Base-by-base conservation (phyloP, 2,888 invertebrate genomes). In the Spisula solida region DNA sequence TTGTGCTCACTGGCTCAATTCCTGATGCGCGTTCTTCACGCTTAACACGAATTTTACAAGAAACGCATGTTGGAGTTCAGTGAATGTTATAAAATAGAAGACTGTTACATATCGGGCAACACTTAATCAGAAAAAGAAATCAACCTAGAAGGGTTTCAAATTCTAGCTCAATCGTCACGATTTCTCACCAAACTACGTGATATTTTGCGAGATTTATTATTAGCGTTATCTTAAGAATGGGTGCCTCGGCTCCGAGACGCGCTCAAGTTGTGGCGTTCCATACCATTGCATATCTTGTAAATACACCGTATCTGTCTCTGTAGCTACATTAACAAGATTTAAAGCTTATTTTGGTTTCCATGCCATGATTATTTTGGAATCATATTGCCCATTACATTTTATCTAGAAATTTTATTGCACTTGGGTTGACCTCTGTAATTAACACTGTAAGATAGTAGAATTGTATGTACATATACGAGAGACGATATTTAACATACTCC, bases 251-350 rank as follows among this genome's bases (percentile, higher is more conserved):
- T 90, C 88, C 90, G 86, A 92, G 90, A 89, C 90, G 48, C 70
- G 87, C 41, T 81, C 89, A 91, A 91, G 90, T 78, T 90, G 55
- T 86, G 88, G 84, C 89, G 91, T 91, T 91, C 91, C 90, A 89
- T 88, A 86, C 89, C 88, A 91, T 89, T 91, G 89, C 86, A 86
- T 91, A 91, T 91, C 91, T 82, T 90, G 89, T 91, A 91, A 91
- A 91, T 89, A 88, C 86, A 79, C 51, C 83, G 86, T 86, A 88
- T 87, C 88, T 89, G 91, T 89, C 91, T 82, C 82, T 82, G 41
- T 14, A 70, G 48, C 66, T 85, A 83, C 89, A 89, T 91, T 89
- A 91, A 82, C 16, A 78, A 91, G 91, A 91, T 91, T 89, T 91
- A 91, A 82, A 78, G 88, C 88, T 89, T 82, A 89, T 81, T 88